Base-by-base conservation (phyloP, 2,888 invertebrate species). In the Drosophila cognata region DNA sequence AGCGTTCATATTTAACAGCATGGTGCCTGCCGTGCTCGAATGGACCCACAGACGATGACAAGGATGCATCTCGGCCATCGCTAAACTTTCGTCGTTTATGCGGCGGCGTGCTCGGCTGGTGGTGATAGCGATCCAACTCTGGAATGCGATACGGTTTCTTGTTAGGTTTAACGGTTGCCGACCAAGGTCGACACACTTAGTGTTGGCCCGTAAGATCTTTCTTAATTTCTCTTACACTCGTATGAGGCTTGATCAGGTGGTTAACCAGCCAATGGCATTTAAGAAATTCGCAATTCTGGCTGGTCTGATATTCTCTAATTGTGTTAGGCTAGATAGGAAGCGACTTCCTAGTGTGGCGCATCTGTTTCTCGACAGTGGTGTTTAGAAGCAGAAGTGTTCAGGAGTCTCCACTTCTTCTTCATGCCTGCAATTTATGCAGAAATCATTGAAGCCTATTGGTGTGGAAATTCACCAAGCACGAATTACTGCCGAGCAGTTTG, bases 31-130 rank as follows among this genome's bases (percentile, higher is more conserved):
- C 75, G 64, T 91, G 91, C 35, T 92, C 91, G 28, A 81, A 91
- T 35, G 78, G 69, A 43, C 60, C 71, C 66, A 70, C 68, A 21
- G 83, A 71, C 36, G 82, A 67, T 38, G 84, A 65, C 51, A 84
- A 8, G 10, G 77, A 28, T 41, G 67, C 75, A 36, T 81, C 73
- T 4, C 92, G 89, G 6, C 82, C 84, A 61, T 91, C 92, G 62
- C 86, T 86, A 13, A 87, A 82, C 91, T 93, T 93, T 86, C 93
- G 86, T n/a, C 92, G 91, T 63, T 93, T 93, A 55, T 92, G 92
- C 13, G 92, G 92, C 43, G 93, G 92, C 16, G 92, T 91, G 41
- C 82, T 87, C 2, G 91, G 90, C 64, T 92, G 92, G 75, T 93
- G 93, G 59, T 92, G 91, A 71, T 92, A 92, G 6, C 92, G 92